These are phyloP conservation scores for Nomada ruficornis DNA, from an alignment of 2,888 invertebrate species.

Conservation along the genomic window DNA sequence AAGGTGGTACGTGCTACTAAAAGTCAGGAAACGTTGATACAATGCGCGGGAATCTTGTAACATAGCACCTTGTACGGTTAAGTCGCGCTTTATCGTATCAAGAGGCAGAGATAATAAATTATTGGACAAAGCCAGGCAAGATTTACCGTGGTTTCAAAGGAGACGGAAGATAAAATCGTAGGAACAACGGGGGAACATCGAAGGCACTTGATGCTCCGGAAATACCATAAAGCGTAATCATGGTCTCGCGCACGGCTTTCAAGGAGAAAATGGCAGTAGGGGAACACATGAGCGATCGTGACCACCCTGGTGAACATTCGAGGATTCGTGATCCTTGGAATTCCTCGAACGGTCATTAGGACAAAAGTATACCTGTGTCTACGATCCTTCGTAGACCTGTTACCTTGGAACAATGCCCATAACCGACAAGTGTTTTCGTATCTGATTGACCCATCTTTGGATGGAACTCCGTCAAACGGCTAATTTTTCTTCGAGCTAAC, in stretches of 20 bases:
- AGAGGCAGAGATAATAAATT: conserved; percentile 3
- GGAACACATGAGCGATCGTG: conserved; percentile 31
- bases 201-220: conserved; percentile 41
- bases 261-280: conserved; percentile 34
- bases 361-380: conserved; percentile 79
- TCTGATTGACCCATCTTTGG: conserved; percentile 82
- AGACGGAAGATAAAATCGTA: conserved; percentile 16
- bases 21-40: neutral
- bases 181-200: conserved; percentile 7
- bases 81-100: neutral
- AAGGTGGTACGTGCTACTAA: neutral
- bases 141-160: neutral
- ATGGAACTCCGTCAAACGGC: conserved; percentile 75
- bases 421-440: conserved; percentile 80
- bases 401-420: conserved; percentile 77
- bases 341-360: conserved; percentile 79
- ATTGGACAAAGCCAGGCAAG: conserved; percentile 1
- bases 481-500: conserved; percentile 80
- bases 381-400: conserved; percentile 75
- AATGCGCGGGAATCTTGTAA: neutral
- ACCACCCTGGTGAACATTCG: conserved; percentile 50
- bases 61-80: neutral
- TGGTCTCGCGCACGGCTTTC: conserved; percentile 6
- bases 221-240: conserved; percentile 26
- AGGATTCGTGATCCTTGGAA: conserved; percentile 62